Evolutionary conservation across 2,113 vertebrate species (phyloP).

Genomic region (Monopterus albus): DNA sequence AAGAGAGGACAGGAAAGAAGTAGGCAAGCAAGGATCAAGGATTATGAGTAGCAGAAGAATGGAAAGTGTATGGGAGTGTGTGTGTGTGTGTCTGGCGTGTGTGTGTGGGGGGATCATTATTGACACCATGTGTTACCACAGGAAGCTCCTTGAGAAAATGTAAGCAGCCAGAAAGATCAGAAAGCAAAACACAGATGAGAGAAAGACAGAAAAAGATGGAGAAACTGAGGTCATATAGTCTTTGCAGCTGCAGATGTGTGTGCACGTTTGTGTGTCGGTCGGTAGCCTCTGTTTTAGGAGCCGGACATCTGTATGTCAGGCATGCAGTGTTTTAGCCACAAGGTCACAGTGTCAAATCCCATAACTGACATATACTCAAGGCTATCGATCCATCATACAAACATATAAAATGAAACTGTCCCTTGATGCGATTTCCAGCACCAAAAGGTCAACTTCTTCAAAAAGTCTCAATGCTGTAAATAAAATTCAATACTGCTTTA

Average conservation of each 20-base stretch:
- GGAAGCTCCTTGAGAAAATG: constrained; percentile 74
- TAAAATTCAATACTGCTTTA: no score
- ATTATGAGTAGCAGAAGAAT: constrained; percentile 56
- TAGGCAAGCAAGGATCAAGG: constrained; percentile 31
- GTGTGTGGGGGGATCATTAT: constrained; percentile 63
- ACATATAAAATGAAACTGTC: no score
- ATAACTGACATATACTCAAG: neutral
- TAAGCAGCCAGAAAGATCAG: constrained; percentile 71
- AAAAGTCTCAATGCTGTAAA: no score
- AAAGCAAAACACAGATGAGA: constrained; percentile 53
- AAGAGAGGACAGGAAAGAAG: constrained; percentile 28
- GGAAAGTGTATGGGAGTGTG: constrained; percentile 11
- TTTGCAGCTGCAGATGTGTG: constrained; percentile 64
- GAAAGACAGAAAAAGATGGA: constrained; percentile 40
- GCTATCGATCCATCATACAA: no score
- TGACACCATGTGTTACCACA: constrained; percentile 80
- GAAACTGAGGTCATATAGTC: constrained; percentile 51
- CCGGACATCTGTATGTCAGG: constrained; percentile 57
- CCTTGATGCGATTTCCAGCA: neutral
- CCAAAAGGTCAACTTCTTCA: neutral
- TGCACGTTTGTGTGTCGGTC: constrained; percentile 37
- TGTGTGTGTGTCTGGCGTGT: constrained; percentile 32
- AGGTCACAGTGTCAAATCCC: constrained; percentile 54
- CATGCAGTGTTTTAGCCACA: constrained; percentile 38
- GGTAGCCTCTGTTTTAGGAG: constrained; percentile 57